Evolutionary conservation across 2,888 invertebrate species (phyloP), one percentile per base, ranked within the genome.

Genomic region (Acronicta alni): DNA sequence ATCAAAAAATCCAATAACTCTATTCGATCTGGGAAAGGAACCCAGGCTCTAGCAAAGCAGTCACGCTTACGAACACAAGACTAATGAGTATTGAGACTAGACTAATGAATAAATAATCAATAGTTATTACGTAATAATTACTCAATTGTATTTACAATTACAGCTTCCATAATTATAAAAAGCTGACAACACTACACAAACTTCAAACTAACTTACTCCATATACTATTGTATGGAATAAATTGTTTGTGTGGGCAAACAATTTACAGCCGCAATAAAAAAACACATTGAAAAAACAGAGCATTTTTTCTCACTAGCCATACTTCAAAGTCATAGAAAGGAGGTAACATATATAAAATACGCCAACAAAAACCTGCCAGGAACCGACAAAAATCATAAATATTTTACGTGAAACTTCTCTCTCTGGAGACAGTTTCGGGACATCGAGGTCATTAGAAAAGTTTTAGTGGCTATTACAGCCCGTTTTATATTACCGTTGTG

Each of bases 381-480:
- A 71, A 30, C 72, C 37, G 73, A 70, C 73, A 82, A 83, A 85
- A 85, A 87, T 86, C 82, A 88, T 88, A 89, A 88, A 89, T 89
- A 90, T 87, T 89, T 85, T 85, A 87, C 84, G 79, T 67, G 79
- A 80, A 87, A 87, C 79, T 88, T 82, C 77, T 70, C 78, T 84
- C 88, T 81, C 87, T 68, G 82, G 89, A 89, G 89, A 89, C 89
- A 89, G 89, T 89, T 89, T 88, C 80, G 86, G 89, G 87, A 83
- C 89, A 80, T 85, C 73, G 82, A 71, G 87, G 88, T 89, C 90
- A 90, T 90, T 90, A 90, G 86, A 88, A 88, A 89, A 89, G 89
- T 90, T 89, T 89, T 90, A 90, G 89, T 88, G 86, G 86, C 89
- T 85, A 89, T 90, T 89, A 89, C 83, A 56, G 85, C 71, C 78